Base-by-base conservation (phyloP, 2,888 invertebrate species). In the Philereme vetulata region DNA sequence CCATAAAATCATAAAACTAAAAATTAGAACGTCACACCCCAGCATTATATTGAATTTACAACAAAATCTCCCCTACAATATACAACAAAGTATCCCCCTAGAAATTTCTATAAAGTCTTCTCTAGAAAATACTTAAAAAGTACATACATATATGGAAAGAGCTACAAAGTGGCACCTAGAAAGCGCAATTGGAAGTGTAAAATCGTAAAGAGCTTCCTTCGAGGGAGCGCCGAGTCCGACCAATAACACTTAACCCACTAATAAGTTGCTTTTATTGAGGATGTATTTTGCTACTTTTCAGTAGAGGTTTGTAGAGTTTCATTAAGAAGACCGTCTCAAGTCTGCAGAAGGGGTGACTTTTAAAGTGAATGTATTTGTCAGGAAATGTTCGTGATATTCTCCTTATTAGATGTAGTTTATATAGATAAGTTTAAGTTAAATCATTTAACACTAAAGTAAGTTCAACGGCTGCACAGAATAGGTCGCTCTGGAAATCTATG, bases 161-260 rank as follows among this genome's bases (percentile, higher is more conserved):
- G 42, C 40, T 33, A 52, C 48, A 58, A 49, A 58, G 44, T 58
- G 38, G 10, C 4, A 36, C 49, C 43, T 55, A 46, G 46, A 42
- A 38, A 44, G 44, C 35, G 42, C 54, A 10, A 21, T 53, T 40
- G 44, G 36, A 49, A n/a, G 50, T 56, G 53, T 57, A 45, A 53
- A 53, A 52, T 50, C 42, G 53, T 61, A 57, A 61, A 61, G 34
- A 8, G 44, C 10, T 60, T 55, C 51, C 54, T 47, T 44, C 34
- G 34, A 35, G 60, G 55, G 60, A 21, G 53, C 21, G 59, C 21
- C 44, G 38, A n/a, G 9, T 5, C 42, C 40, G 40, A 34, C 40
- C 49, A 48, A 49, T 45, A 11, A 38, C 47, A 34, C 34, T 47
- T 34, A 42, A 53, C 45, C 9, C 6, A 5, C 36, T 21, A 36